Percentiles rank a stretch among this genome's conserved stretches.
Evolutionary conservation across 2,113 vertebrate genomes (phyloP).

Genomic region (Ceyx margarethae): DNA sequence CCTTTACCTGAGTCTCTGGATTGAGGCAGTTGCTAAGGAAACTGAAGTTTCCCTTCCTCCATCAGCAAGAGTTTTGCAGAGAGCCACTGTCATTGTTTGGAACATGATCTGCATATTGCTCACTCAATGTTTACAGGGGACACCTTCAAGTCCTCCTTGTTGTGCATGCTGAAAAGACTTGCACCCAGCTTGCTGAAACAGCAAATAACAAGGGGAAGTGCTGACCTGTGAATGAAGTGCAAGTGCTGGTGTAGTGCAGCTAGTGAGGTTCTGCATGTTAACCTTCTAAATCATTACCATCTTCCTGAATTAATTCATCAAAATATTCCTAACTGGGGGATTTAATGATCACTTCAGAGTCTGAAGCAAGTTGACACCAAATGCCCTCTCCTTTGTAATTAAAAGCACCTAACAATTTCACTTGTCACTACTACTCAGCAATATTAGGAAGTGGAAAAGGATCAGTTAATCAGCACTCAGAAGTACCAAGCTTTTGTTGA

Average conservation of each 20-base stretch:
- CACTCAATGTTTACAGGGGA: background rate
- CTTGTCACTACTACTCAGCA: background rate
- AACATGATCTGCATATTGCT: background rate
- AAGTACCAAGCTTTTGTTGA: background rate
- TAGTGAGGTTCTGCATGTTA: background rate
- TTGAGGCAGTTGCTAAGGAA: constrained; percentile 48
- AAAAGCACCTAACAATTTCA: background rate
- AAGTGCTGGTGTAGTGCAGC: background rate
- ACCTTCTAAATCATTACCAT: background rate
- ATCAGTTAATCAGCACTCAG: background rate
- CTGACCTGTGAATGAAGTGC: background rate
- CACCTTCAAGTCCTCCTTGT: background rate
- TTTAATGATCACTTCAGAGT: background rate
- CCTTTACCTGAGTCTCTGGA: background rate
- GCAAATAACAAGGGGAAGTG: background rate
- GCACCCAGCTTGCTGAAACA: background rate
- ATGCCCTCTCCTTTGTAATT: background rate
- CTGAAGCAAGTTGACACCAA: background rate
- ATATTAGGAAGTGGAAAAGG: background rate
- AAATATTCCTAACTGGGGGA: background rate
- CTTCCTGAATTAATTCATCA: background rate
- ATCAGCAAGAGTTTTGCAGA: constrained; percentile 3
- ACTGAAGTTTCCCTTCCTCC: background rate
- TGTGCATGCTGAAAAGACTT: background rate
- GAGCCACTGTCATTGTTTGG: background rate